These are phyloP conservation scores for Venusia cambrica DNA, from an alignment of 2,888 invertebrate genomes.

Conservation along the genomic window DNA sequence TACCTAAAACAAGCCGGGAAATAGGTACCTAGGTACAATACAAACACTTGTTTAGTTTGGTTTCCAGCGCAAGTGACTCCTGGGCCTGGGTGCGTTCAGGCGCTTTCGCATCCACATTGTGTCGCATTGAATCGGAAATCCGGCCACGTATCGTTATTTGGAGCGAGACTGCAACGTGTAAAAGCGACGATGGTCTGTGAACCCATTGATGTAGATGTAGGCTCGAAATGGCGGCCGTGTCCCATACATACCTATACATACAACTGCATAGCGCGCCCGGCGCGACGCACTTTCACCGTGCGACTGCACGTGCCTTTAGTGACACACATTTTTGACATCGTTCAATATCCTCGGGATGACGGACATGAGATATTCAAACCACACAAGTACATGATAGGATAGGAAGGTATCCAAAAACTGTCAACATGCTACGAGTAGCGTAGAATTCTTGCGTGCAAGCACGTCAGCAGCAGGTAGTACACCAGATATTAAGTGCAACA, in stretches of 20 bases:
- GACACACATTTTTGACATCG: conserved; percentile 58
- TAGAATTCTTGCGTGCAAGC: too few species aligned
- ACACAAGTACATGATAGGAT: conserved; percentile 15
- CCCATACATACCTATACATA: conserved; percentile 43
- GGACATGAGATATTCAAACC: conserved; percentile 13
- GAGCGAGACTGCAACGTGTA: conserved; percentile 66
- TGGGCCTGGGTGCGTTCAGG: conserved; percentile 22
- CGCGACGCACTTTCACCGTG: conserved; percentile 64
- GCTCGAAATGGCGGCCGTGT: conserved; percentile 54
- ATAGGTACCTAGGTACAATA: too few species aligned
- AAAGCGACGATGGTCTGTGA: conserved; percentile 59
- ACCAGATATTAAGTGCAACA: too few species aligned
- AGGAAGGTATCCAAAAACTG: too few species aligned
- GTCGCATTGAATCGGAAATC: conserved; percentile 66
- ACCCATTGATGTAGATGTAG: conserved; percentile 63
- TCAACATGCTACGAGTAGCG: too few species aligned
- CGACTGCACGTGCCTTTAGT: conserved; percentile 52
- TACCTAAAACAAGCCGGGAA: too few species aligned
- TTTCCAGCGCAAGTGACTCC: conserved; percentile 2
- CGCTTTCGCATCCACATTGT: conserved; percentile 25
- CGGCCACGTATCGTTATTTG: conserved; percentile 66
- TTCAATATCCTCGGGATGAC: conserved; percentile 27
- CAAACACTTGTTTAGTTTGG: too few species aligned
- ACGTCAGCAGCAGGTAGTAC: too few species aligned
- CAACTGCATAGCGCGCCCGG: conserved; percentile 35